Evolutionary conservation across 2,113 vertebrate genomes (phyloP), one percentile per base, ranked within the genome.

Genomic region (Romanogobio albipinnatus): DNA sequence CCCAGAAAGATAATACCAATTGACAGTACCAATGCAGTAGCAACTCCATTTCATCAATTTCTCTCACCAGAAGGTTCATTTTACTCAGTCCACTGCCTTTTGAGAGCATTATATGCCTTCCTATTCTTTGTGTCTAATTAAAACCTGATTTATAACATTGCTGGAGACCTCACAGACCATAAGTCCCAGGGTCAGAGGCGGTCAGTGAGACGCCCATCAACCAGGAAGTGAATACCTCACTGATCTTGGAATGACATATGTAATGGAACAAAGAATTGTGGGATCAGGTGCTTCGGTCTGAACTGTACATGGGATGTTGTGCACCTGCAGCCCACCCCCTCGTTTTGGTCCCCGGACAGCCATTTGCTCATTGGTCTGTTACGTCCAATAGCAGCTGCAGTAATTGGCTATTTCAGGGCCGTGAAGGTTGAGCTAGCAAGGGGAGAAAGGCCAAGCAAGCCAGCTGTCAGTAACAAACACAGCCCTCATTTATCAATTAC

Each of bases 381-480:
- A 95, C 96, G 94, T 97, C 95, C 95, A 96, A 96, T 96, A 95
- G 95, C 94, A 93, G 94, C 95, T 89, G 87, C 90, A 94, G 96
- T 98, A 98, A 98, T 98, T 98, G 98, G 96, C 96, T 97, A 97
- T 98, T 98, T 98, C 96, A 97, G 96, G 98, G 95, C 96, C 94
- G 96, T 95, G 94, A 97, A 96, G 96, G 95, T 96, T 96, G 96
- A 97, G 94, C 95, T 96, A 81, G 73, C 79, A 62, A 78, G 26
- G 22, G 45, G 56, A 77, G 79, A 83, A 24, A 78, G 81, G 76
- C 64, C n/a, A 61, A 33, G 83, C 53, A 56, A 68, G 33, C 73
- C 61, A 45, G 53, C 58, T 45, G 68, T 79, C 80, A 68, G 45
- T 19, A 70, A 56, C 49, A 66, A 33, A 71, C 77, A 64, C 70